Percentiles rank a stretch among this genome's conserved stretches.
phyloP scores from a whole-genome alignment of 2,113 vertebrate species.

The Plecturocebus donacophilus region DNA sequence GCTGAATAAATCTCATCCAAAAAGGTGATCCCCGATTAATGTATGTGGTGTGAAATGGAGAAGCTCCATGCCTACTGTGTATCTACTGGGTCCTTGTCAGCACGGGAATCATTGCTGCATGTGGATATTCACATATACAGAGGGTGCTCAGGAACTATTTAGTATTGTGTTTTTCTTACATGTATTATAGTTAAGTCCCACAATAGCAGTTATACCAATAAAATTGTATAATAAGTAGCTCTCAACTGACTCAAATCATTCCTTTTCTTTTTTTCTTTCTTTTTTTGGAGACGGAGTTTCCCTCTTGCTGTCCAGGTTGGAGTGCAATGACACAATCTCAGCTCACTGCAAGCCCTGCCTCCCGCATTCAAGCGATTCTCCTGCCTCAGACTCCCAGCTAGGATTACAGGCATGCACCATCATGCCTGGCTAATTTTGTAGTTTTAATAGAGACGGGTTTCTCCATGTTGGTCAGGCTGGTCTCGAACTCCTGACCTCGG shows the following conservation, averaged over 20 bases:
- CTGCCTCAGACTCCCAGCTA: too few relatives aligned
- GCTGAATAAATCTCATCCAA: not conserved
- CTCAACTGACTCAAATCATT: not conserved
- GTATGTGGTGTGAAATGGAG: not conserved
- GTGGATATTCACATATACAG: not conserved
- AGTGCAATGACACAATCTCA: too few relatives aligned
- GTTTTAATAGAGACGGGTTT: too few relatives aligned
- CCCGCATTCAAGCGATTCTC: too few relatives aligned
- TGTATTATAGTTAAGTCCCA: not conserved
- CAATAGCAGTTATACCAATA: not conserved
- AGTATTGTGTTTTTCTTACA: not conserved
- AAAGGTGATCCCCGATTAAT: not conserved
- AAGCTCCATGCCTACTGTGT: rapidly evolving
- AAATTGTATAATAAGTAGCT: not conserved
- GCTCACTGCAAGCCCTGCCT: too few relatives aligned
- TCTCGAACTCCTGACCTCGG: too few relatives aligned
- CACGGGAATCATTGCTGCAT: not conserved
- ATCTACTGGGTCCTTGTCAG: not conserved
- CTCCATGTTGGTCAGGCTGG: too few relatives aligned
- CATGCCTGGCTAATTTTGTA: too few relatives aligned
- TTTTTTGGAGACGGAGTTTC: too few relatives aligned
- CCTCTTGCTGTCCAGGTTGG: too few relatives aligned
- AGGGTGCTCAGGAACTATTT: not conserved
- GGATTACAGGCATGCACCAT: too few relatives aligned
- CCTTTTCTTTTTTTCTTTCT: too few relatives aligned